These are phyloP conservation scores for Scomber scombrus DNA, from an alignment of 2,113 vertebrate genomes.

Conservation along the genomic window DNA sequence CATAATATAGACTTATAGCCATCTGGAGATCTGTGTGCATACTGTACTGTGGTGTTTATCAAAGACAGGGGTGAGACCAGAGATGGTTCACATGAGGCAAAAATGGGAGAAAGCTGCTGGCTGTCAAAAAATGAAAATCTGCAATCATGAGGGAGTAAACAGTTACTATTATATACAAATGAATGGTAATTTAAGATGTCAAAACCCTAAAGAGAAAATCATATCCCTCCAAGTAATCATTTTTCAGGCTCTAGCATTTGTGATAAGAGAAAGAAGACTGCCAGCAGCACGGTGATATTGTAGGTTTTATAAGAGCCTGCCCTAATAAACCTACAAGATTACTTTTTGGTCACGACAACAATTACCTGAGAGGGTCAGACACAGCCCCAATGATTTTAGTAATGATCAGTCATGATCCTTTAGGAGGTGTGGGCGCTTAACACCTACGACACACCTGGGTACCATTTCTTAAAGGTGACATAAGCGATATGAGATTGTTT, in stretches of 20 bases:
- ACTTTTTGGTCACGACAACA: conserved; percentile 41
- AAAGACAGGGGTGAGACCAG: conserved; percentile 18
- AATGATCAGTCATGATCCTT: not conserved
- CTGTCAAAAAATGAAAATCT: not conserved
- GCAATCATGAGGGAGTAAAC: not conserved
- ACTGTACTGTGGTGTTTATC: conserved; percentile 36
- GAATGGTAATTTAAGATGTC: not conserved
- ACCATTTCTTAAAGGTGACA: not conserved
- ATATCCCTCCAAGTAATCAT: not conserved
- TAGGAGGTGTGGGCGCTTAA: not conserved
- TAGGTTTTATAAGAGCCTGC: conserved; percentile 29
- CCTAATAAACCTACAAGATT: conserved; percentile 50
- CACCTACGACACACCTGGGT: not conserved
- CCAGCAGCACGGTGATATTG: not conserved
- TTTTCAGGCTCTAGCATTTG: not conserved
- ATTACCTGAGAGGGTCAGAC: conserved; percentile 19
- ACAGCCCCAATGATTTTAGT: conserved; percentile 3
- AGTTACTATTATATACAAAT: conserved; percentile 2
- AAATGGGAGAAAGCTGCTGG: conserved; percentile 32
- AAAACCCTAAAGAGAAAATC: not conserved
- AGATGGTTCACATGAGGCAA: not conserved
- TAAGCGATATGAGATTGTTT: not conserved
- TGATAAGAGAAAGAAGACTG: not conserved
- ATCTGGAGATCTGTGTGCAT: conserved; percentile 39
- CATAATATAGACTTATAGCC: conserved; percentile 53